Evolutionary conservation across 2,113 vertebrate species (phyloP).

Genomic region (Nothocercus julius): DNA sequence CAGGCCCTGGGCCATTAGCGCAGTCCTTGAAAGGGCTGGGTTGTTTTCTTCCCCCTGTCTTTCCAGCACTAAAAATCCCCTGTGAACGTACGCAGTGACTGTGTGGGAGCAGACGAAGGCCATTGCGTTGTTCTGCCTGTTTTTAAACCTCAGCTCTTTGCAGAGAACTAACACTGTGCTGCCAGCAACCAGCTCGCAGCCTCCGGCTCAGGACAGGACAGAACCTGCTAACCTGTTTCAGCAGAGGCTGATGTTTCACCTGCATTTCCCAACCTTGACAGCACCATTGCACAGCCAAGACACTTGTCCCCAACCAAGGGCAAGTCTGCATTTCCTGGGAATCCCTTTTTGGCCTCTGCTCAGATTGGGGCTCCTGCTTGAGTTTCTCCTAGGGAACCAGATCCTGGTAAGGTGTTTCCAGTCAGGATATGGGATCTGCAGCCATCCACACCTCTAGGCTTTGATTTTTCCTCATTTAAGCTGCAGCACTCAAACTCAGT

Average conservation of each 20-base stretch:
- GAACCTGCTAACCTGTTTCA: not conserved
- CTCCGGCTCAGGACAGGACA: not conserved
- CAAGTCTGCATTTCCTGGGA: not conserved
- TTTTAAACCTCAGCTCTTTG: not conserved
- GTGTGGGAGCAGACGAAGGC: not conserved
- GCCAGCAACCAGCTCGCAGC: not conserved
- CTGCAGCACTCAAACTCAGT: not conserved
- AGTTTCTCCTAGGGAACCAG: not conserved
- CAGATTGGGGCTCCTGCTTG: not conserved
- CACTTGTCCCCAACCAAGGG: not conserved
- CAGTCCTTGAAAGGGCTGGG: slow-evolving; percentile 14
- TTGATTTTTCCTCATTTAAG: not conserved
- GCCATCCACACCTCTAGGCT: not conserved
- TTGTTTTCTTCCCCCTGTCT: not conserved
- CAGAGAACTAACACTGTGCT: not conserved
- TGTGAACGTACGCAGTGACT: not conserved
- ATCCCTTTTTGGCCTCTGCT: not conserved
- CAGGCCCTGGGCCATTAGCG: not conserved
- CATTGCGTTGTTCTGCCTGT: not conserved
- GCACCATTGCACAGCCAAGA: not conserved
- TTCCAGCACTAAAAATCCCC: not conserved
- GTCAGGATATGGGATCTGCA: not conserved
- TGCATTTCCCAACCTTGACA: not conserved
- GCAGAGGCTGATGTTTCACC: not conserved
- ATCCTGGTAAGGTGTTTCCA: not conserved